phyloP scores from a whole-genome alignment of 2,888 invertebrate genomes.

The Cheilosia vernalis region DNA sequence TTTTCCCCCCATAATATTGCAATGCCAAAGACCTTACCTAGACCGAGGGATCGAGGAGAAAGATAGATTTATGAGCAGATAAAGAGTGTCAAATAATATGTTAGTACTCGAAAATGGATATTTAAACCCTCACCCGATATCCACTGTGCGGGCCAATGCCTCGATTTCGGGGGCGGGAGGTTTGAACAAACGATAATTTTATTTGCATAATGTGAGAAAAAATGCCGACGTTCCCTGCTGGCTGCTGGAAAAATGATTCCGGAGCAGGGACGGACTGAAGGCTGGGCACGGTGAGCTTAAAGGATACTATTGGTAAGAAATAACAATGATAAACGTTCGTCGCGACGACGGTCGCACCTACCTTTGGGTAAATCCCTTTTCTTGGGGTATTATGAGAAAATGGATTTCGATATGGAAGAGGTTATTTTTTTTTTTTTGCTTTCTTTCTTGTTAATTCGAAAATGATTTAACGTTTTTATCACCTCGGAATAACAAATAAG shows the following conservation, averaged over 20 bases:
- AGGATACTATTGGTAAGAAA: conserved; percentile 72
- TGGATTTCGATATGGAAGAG: conserved; percentile 61
- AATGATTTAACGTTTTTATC: conserved; percentile 70
- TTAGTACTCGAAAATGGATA: conserved; percentile 75
- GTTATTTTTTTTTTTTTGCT: conserved; percentile 17
- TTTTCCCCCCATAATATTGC: conserved; percentile 13
- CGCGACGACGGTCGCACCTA: conserved; percentile 44
- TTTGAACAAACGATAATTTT: conserved; percentile 68
- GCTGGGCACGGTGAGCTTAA: conserved; percentile 52
- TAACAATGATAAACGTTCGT: conserved; percentile 75
- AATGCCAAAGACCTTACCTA: neutral
- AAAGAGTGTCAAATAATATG: conserved; percentile 75
- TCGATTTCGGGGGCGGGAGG: conserved; percentile 32
- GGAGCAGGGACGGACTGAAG: conserved; percentile 42
- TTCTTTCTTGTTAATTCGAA: conserved; percentile 47
- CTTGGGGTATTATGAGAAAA: conserved; percentile 60
- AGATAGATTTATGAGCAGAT: conserved; percentile 72
- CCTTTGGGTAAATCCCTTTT: conserved; percentile 67
- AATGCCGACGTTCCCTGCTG: conserved; percentile 54
- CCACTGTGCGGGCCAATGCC: conserved; percentile 46
- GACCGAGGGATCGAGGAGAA: neutral
- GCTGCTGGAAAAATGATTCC: conserved; percentile 44
- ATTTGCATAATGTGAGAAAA: conserved; percentile 75
- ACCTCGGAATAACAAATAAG: conserved; percentile 69
- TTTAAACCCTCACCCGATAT: conserved; percentile 74